These are phyloP conservation scores for Calidris pugnax DNA, from an alignment of 2,113 vertebrate species.

Conservation along the genomic window DNA sequence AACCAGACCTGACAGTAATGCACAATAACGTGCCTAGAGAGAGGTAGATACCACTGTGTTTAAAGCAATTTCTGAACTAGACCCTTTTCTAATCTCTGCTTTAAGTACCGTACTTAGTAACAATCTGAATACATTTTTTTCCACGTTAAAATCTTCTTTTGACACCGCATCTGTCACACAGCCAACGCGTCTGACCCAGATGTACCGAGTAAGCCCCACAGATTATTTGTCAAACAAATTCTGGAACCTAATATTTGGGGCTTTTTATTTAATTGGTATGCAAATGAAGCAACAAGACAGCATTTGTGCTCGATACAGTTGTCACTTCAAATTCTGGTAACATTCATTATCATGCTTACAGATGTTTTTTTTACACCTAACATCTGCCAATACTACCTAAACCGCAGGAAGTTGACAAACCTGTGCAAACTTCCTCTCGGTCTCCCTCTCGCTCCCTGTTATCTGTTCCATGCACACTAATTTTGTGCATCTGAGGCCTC, in stretches of 20 bases:
- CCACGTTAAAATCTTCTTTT: constrained; percentile 59
- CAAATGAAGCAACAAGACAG: constrained; percentile 80
- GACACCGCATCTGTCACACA: constrained; percentile 78
- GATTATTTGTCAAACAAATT: constrained; percentile 93
- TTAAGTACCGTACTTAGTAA: constrained; percentile 71
- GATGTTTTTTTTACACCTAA: constrained; percentile 84
- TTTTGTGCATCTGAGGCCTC: constrained; percentile 91
- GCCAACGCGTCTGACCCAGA: constrained; percentile 85
- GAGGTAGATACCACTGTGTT: not conserved
- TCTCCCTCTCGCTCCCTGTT: constrained; percentile 85
- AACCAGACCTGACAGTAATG: constrained; percentile 45
- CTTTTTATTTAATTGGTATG: constrained; percentile 81
- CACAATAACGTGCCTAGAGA: constrained; percentile 34
- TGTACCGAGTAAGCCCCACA: constrained; percentile 85
- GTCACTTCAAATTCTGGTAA: constrained; percentile 86
- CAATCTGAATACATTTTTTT: constrained; percentile 79
- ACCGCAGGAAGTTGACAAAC: constrained; percentile 88
- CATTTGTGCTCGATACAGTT: constrained; percentile 86
- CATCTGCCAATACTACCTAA: constrained; percentile 93
- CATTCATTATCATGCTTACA: constrained; percentile 85
- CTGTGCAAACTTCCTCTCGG: constrained; percentile 88
- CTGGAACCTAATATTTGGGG: constrained; percentile 83
- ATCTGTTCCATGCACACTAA: constrained; percentile 90
- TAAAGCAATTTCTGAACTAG: constrained; percentile 36
- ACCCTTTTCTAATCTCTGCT: constrained; percentile 49